Evolutionary conservation across 2,888 invertebrate genomes (phyloP), one percentile per base, ranked within the genome.

Genomic region (Suillia variegata): DNA sequence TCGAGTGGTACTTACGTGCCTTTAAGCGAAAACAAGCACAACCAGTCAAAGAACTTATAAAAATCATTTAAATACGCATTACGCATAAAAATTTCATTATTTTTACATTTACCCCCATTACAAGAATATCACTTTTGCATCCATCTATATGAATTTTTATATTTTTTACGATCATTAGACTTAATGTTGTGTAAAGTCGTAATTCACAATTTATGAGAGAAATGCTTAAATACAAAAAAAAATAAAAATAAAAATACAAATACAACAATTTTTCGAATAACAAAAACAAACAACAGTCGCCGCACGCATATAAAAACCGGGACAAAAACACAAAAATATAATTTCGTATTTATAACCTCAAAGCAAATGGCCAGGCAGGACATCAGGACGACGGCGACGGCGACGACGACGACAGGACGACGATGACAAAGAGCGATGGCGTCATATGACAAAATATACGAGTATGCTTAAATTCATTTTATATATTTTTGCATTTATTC

Each of bases 131-230:
- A n/a, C n/a, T n/a, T n/a, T n/a, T n/a, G n/a, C n/a, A n/a, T n/a
- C n/a, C 38, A 38, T 38, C 8, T 8, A 4, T n/a, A 38, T 38
- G 38, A 4, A 13, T 45, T 8, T 45, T 18, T 45, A 45, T 45
- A 17, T 22, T 56, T n/a, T 56, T 57, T 31, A 54, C 38, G 49
- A 26, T 54, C 54, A 48, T 34, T 50, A 54, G 59, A 59, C 54
- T 59, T 59, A 59, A 59, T 59, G 54, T 59, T 51, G 54, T 54
- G 59, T 54, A 54, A 59, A 54, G 54, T 59, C 50, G 31, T 59
- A 59, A 54, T 54, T 49, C 45, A 24, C 42, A 59, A 50, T 50
- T 58, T 58, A 58, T 58, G 45, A 6, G 18, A 4, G 17, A 45
- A 45, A 48, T 48, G 42, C 24, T 24, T 42, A 54, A 48, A 47